phyloP scores from a whole-genome alignment of 2,797 vertebrate species.

The Sebastes matsubarae region DNA sequence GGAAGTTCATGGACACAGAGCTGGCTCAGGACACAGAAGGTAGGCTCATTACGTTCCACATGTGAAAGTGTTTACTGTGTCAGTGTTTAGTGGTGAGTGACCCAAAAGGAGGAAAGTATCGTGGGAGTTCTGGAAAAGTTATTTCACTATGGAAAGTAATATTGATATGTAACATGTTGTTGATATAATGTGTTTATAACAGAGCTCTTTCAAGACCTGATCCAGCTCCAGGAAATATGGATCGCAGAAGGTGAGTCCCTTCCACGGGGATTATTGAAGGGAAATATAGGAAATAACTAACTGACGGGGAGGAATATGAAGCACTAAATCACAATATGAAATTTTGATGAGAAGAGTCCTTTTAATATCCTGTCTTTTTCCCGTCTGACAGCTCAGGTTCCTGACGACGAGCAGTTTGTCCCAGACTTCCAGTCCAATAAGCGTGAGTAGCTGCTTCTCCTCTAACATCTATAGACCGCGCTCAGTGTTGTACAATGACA shows the following conservation, averaged over 20 bases:
- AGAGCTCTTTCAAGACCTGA: slow-evolving; percentile 97
- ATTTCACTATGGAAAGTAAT: not conserved
- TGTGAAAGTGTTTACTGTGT: not conserved
- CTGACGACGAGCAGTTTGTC: slow-evolving; percentile 96
- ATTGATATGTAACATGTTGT: not conserved
- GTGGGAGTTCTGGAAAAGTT: not conserved
- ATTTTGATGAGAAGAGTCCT: not conserved
- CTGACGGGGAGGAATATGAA: not conserved
- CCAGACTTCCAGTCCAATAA: slow-evolving; percentile 97
- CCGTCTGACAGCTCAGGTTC: slow-evolving; percentile 87
- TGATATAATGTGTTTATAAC: slow-evolving; percentile 43
- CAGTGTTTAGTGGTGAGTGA: not conserved
- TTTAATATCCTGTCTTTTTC: not conserved
- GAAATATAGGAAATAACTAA: not conserved
- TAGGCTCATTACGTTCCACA: slow-evolving; percentile 50
- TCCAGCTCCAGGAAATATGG: slow-evolving; percentile 95
- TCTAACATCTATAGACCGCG: not conserved
- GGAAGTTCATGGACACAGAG: slow-evolving; percentile 91
- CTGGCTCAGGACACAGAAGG: slow-evolving; percentile 96
- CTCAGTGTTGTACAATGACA: too few relatives aligned
- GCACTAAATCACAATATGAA: not conserved
- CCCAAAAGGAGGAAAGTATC: not conserved
- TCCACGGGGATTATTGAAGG: not conserved
- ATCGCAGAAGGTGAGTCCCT: slow-evolving; percentile 90
- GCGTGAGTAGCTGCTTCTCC: slow-evolving; percentile 83